Percentiles rank a stretch among this genome's conserved stretches.
Evolutionary conservation across 1,140 invertebrate species (phyloP).

Genomic region (Chironomus tepperi): DNA sequence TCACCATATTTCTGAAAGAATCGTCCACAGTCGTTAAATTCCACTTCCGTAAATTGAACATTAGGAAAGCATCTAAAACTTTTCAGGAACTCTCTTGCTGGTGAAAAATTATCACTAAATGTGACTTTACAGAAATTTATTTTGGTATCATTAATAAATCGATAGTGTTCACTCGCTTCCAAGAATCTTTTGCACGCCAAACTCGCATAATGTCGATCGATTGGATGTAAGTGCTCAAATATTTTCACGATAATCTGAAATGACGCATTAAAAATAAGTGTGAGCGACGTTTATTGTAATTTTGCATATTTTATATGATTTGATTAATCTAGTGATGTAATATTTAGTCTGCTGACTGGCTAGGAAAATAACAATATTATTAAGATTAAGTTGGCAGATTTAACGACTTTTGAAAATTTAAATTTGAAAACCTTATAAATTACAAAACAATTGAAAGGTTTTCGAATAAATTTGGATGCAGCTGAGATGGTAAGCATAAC

Average conservation of each 20-base stretch:
- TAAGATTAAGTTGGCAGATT: too few species aligned
- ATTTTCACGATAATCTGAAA: conserved; percentile 52
- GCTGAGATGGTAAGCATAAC: too few species aligned
- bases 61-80: conserved; percentile 44
- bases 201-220: conserved; percentile 49
- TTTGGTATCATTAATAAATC: conserved; percentile 46
- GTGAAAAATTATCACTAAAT: conserved; percentile 43
- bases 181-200: conserved; percentile 51
- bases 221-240: conserved; percentile 49
- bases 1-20: conserved; percentile 41
- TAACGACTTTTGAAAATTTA: too few species aligned
- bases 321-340: too few species aligned
- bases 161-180: conserved; percentile 46
- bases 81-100: conserved; percentile 42
- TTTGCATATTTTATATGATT: too few species aligned
- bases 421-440: too few species aligned
- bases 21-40: conserved; percentile 40
- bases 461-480: too few species aligned
- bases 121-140: conserved; percentile 45
- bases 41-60: conserved; percentile 51
- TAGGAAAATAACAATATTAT: too few species aligned
- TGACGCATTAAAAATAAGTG: too few species aligned
- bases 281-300: too few species aligned
- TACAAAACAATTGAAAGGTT: too few species aligned
- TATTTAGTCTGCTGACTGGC: too few species aligned